These are phyloP conservation scores for Folsomia candida DNA, from an alignment of 2,888 invertebrate species.

Conservation along the genomic window DNA sequence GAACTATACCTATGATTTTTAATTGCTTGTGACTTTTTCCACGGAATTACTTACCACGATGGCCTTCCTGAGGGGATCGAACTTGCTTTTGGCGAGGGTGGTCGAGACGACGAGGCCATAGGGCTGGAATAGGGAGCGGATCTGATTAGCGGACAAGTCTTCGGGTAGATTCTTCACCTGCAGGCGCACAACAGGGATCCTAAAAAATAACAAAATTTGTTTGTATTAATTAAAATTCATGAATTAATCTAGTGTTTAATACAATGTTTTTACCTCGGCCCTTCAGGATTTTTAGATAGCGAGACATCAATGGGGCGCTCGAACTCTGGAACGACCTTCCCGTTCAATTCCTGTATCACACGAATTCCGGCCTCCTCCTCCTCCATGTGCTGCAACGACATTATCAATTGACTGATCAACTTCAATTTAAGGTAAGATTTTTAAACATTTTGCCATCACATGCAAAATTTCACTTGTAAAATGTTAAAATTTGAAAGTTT, in stretches of 20 bases:
- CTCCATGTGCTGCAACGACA: conserved; percentile 87
- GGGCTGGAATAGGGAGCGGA: conserved; percentile 88
- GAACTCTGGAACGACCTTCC: conserved; percentile 53
- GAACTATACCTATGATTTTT: neutral
- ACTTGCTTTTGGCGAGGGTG: conserved; percentile 57
- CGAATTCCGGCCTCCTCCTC: conserved; percentile 87
- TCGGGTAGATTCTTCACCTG: conserved; percentile 90
- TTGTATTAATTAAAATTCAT: no score
- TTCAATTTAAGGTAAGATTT: conserved; percentile 5
- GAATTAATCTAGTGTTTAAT: no score
- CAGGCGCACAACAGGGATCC: conserved; percentile 87
- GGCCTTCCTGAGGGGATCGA: conserved; percentile 83
- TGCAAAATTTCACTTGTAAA: neutral
- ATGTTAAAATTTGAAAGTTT: neutral
- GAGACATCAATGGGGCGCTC: conserved; percentile 60
- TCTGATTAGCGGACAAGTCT: conserved; percentile 86
- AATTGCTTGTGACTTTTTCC: no score
- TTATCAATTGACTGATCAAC: no score
- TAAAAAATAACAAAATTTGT: no score
- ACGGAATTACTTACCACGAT: conserved; percentile 74
- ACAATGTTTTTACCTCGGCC: no score
- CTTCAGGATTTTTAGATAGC: conserved; percentile 85
- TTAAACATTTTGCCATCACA: no score
- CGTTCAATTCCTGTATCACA: conserved; percentile 86
- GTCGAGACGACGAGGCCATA: conserved; percentile 85